A percentile compares a stretch with the other conserved stretches of the same genome.
These are phyloP conservation scores for Manis javanica DNA, from an alignment of 2,797 vertebrate species.

Conservation along the genomic window DNA sequence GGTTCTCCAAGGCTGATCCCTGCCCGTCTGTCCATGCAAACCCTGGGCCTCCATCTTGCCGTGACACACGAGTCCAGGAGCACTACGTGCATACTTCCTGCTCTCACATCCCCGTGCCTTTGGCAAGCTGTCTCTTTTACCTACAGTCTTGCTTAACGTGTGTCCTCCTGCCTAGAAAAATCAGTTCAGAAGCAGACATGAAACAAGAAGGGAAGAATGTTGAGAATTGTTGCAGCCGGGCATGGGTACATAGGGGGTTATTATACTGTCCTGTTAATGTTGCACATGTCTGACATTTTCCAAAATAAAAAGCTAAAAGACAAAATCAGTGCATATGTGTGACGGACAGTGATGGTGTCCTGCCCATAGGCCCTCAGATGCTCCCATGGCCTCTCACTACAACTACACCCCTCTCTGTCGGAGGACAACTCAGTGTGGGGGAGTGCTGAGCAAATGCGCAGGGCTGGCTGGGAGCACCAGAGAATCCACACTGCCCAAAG, in stretches of 20 bases:
- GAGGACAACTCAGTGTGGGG: background rate
- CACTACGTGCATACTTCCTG: background rate
- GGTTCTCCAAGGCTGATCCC: background rate
- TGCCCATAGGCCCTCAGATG: background rate
- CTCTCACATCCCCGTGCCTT: background rate
- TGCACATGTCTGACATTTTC: background rate
- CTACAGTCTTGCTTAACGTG: background rate
- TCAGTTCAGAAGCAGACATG: background rate
- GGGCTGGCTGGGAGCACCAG: background rate
- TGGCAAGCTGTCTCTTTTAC: background rate
- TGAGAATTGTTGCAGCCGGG: background rate
- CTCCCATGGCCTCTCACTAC: background rate
- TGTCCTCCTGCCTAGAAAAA: background rate
- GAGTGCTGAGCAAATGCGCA: background rate
- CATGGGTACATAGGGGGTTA: background rate
- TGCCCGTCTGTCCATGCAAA: background rate
- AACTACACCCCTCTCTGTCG: background rate
- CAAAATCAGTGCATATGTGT: background rate
- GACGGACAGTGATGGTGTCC: background rate
- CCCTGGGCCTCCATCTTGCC: background rate
- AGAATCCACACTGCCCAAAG: background rate
- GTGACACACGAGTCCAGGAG: background rate
- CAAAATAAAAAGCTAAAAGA: conserved; percentile 35
- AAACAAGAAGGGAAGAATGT: background rate
- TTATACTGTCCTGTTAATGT: background rate